A percentile compares a stretch with the other conserved stretches of the same genome.
phyloP scores from a whole-genome alignment of 2,113 vertebrate genomes.

The Cynopterus brachyotis region DNA sequence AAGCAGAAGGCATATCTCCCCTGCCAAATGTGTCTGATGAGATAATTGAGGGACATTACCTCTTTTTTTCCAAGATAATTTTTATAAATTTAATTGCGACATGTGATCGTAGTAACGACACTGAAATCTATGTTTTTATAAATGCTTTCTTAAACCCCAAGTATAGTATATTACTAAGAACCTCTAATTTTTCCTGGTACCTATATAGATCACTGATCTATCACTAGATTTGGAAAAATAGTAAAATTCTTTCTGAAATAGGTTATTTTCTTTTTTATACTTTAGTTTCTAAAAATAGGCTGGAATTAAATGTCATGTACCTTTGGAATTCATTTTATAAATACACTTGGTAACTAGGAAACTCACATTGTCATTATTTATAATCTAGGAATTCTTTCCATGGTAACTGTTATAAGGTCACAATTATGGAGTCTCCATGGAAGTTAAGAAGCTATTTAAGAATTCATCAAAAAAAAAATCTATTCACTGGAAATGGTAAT shows the following conservation, averaged over 20 bases:
- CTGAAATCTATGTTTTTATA: neutral
- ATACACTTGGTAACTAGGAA: conserved; percentile 85
- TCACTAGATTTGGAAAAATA: conserved; percentile 74
- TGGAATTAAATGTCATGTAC: conserved; percentile 85
- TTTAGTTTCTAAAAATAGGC: conserved; percentile 82
- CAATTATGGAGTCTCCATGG: conserved; percentile 70
- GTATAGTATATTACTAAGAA: conserved; percentile 58
- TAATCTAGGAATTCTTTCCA: conserved; percentile 86
- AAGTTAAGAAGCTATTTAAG: conserved; percentile 75
- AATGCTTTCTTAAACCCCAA: conserved; percentile 64
- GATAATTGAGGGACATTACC: neutral
- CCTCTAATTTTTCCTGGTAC: conserved; percentile 60
- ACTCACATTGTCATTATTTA: conserved; percentile 86
- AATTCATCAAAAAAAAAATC: conserved; percentile 64
- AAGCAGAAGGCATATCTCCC: neutral
- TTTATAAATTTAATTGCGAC: neutral
- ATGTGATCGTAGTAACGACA: neutral
- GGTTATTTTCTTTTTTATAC: conserved; percentile 80
- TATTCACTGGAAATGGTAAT: neutral
- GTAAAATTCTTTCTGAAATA: conserved; percentile 73
- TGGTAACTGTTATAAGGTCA: conserved; percentile 84
- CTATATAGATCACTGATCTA: conserved; percentile 56
- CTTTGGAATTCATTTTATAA: conserved; percentile 84
- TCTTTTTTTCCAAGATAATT: neutral
- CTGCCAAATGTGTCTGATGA: neutral